Conservation (phyloP, 2,113 vertebrate species). For the Argyrosomus japonicus region DNA sequence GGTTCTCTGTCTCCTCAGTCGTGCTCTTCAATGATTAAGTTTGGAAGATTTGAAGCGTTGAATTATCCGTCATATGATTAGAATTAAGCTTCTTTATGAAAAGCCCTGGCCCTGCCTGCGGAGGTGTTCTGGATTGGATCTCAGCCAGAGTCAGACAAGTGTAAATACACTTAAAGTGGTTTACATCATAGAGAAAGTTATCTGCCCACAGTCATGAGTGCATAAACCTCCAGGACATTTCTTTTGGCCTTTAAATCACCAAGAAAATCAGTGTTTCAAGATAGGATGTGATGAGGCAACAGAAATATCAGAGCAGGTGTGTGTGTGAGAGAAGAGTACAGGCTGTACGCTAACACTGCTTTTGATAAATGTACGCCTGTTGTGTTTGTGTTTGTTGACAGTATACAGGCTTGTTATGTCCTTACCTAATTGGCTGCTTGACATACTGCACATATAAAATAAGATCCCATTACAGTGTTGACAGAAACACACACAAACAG, state of each 20-base stretch:
- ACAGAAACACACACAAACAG: slow-evolving; percentile 12
- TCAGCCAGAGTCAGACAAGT: slow-evolving; percentile 15
- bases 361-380: neutral
- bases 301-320: neutral
- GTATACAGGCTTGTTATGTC: slow-evolving; percentile 14
- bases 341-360: neutral
- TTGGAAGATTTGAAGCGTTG: neutral
- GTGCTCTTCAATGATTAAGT: neutral
- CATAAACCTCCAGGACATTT: slow-evolving; percentile 12
- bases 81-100: neutral
- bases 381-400: slow-evolving; percentile 50
- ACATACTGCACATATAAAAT: slow-evolving; percentile 22
- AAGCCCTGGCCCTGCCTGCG: slow-evolving; percentile 1
- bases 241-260: neutral
- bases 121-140: slow-evolving; percentile 20
- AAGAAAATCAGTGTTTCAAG: neutral
- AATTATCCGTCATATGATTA: slow-evolving; percentile 8
- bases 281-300: neutral
- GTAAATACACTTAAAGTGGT: slow-evolving; percentile 22
- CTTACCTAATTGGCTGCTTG: slow-evolving; percentile 37
- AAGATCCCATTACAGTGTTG: slow-evolving; percentile 22
- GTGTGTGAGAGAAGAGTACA: neutral
- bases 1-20: slow-evolving; percentile 10
- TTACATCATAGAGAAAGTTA: slow-evolving; percentile 32
- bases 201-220: neutral